Conservation (phyloP, 2,113 vertebrate species). For the Scatophagus argus region DNA sequence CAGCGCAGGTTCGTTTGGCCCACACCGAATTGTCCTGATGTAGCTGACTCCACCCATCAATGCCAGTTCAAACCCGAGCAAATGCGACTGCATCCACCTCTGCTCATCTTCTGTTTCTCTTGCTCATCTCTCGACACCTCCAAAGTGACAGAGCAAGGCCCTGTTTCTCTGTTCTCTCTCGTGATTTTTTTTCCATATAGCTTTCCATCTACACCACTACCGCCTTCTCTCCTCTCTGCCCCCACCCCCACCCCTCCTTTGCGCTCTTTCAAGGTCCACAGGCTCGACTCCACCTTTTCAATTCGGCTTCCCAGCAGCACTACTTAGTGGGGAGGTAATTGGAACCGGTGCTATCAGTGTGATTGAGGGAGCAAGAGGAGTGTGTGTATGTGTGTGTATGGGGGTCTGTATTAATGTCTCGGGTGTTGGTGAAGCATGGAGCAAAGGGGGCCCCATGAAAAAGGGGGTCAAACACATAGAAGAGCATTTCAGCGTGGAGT, state of each 20-base stretch:
- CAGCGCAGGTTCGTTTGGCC: background rate
- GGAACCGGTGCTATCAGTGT: conserved; percentile 86
- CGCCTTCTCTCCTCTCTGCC: conserved; percentile 15
- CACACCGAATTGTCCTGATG: background rate
- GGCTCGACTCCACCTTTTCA: conserved; percentile 84
- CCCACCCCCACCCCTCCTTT: conserved; percentile 52
- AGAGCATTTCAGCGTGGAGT: conserved; percentile 69
- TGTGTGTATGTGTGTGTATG: conserved; percentile 42
- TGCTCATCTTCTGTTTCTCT: conserved; percentile 3
- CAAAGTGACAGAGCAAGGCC: conserved; percentile 69
- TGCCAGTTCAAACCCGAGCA: background rate
- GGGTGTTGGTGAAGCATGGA: conserved; percentile 79
- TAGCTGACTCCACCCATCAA: background rate
- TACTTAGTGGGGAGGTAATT: conserved; percentile 86
- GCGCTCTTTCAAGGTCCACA: conserved; percentile 83
- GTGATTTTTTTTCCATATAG: conserved; percentile 23
- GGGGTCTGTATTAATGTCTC: conserved; percentile 69
- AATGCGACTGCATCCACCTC: background rate
- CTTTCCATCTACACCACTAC: conserved; percentile 46
- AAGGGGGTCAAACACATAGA: conserved; percentile 76
- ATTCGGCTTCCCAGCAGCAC: conserved; percentile 81
- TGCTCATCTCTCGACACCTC: conserved; percentile 30
- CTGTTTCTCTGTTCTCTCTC: conserved; percentile 20
- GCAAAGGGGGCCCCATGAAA: conserved; percentile 70
- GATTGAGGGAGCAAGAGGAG: conserved; percentile 77